Evolutionary conservation across 2,113 vertebrate genomes (phyloP).

Genomic region (Suricata suricatta): DNA sequence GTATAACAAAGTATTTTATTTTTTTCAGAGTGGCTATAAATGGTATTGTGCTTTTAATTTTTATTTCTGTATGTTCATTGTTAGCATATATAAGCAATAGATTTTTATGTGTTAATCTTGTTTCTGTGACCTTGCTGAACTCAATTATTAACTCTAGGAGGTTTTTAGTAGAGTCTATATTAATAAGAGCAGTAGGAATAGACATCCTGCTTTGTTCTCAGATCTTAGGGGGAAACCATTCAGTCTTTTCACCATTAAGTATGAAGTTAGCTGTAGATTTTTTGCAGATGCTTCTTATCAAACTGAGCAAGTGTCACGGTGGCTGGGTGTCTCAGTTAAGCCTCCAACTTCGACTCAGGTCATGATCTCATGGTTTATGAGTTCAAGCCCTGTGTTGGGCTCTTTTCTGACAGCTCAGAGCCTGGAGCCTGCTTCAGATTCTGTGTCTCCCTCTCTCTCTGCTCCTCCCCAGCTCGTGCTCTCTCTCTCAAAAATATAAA

Average conservation of each 20-base stretch:
- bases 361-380: no score
- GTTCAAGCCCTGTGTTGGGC: no score
- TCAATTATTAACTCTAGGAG: background rate
- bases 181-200: background rate
- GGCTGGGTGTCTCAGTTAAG: no score
- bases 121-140: background rate
- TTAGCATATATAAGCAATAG: background rate
- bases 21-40: background rate
- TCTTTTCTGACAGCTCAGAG: no score
- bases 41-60: background rate
- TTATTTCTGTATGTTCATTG: background rate
- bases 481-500: no score
- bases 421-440: no score
- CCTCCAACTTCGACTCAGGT: no score
- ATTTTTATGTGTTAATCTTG: background rate
- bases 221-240: background rate
- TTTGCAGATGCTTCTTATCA: background rate
- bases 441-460: no score
- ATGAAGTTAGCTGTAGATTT: background rate
- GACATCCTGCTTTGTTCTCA: background rate
- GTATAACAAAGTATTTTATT: background rate
- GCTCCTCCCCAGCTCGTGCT: no score
- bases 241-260: background rate
- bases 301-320: background rate
- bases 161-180: background rate